Evolutionary conservation across 2,888 invertebrate species (phyloP).

Genomic region (Caenorhabditis sinica): DNA sequence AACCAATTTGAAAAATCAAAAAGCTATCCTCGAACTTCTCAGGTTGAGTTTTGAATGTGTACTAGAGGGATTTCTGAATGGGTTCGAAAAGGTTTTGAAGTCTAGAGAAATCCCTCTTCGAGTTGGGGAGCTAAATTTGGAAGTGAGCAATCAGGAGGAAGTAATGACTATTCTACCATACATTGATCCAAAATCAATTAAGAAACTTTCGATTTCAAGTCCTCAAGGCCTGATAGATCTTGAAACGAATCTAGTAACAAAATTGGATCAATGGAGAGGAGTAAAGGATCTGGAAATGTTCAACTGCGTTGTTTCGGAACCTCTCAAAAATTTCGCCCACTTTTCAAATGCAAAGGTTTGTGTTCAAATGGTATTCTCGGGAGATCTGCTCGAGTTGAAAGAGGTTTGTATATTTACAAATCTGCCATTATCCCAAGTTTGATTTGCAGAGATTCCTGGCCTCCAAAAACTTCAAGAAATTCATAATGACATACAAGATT

Average conservation of each 20-base stretch:
- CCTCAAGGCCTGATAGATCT: neutral
- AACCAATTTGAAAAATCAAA: conserved; percentile 9
- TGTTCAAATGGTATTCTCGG: neutral
- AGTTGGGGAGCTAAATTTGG: conserved; percentile 10
- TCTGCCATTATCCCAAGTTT: neutral
- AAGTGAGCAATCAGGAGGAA: neutral
- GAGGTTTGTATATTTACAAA: neutral
- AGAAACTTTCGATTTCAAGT: neutral
- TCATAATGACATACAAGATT: neutral
- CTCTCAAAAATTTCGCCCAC: neutral
- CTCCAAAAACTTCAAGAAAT: neutral
- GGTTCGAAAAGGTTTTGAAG: neutral
- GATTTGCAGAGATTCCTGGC: neutral
- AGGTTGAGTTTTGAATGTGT: conserved; percentile 9
- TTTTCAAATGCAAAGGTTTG: neutral
- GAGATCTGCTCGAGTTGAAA: neutral
- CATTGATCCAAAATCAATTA: neutral
- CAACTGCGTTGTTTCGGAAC: neutral
- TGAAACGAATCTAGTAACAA: neutral
- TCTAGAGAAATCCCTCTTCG: neutral
- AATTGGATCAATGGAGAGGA: conserved; percentile 7
- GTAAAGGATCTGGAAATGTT: neutral
- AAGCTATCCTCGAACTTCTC: neutral
- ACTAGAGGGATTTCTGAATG: neutral
- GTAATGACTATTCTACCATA: neutral